A percentile compares a stretch with the other conserved stretches of the same genome.
Conservation (phyloP, 2,888 invertebrate genomes). For the Nyleta sp. region DNA sequence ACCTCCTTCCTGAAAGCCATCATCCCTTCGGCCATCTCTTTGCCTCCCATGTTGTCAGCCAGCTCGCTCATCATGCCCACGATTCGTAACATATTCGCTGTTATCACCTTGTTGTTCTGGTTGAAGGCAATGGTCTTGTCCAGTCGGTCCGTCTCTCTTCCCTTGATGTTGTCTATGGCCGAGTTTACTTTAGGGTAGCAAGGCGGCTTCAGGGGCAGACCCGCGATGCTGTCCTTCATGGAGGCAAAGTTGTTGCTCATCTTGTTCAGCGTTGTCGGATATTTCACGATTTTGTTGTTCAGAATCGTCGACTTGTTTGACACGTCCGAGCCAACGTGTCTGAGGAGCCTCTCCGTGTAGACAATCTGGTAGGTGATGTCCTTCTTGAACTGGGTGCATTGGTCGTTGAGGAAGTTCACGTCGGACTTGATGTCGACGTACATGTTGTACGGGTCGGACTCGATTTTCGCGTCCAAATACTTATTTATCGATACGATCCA, state of each 20-base stretch:
- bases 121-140: constrained; percentile 25
- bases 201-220: constrained; percentile 15
- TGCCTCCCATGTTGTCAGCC: neutral
- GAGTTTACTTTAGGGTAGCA: constrained; percentile 14
- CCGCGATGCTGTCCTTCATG: constrained; percentile 1
- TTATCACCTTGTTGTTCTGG: constrained; percentile 9
- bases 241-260: constrained; percentile 14
- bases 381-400: neutral
- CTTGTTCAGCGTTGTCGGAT: constrained; percentile 2
- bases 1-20: neutral
- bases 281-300: neutral
- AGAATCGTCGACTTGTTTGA: neutral
- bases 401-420: constrained; percentile 15
- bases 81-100: constrained; percentile 15
- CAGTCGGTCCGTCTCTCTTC: neutral
- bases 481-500: constrained; percentile 11
- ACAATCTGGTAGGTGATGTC: constrained; percentile 22
- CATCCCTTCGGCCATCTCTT: constrained; percentile 7
- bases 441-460: constrained; percentile 2
- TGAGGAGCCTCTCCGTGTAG: constrained; percentile 3
- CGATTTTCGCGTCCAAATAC: constrained; percentile 15
- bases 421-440: constrained; percentile 31
- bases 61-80: neutral
- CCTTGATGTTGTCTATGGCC: constrained; percentile 32
- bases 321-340: neutral